These are phyloP conservation scores for Stegodyphus dumicola DNA, from an alignment of 1,140 invertebrate genomes.

Conservation along the genomic window DNA sequence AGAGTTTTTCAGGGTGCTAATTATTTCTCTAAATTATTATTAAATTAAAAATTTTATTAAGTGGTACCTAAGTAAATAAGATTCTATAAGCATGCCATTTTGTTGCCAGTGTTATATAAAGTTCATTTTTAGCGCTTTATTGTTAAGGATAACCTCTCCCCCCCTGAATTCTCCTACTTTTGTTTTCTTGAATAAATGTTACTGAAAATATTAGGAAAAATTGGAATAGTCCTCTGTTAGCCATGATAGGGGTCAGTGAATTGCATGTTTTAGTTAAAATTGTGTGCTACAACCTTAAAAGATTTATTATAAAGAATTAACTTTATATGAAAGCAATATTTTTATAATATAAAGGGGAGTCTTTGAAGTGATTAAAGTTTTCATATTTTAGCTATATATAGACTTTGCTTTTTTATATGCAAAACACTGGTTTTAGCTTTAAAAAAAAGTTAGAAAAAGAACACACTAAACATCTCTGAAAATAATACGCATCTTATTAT, in stretches of 20 bases:
- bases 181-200: not conserved
- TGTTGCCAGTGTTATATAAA: too few relatives aligned
- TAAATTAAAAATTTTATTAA: too few relatives aligned
- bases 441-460: not conserved
- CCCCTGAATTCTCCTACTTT: not conserved
- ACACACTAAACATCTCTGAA: not conserved
- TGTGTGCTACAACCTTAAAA: not conserved
- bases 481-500: not conserved
- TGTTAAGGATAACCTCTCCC: too few relatives aligned
- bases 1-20: too few relatives aligned
- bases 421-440: not conserved
- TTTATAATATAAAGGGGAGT: slow-evolving; percentile 3
- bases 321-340: slow-evolving; percentile 46
- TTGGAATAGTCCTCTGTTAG: not conserved
- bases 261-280: not conserved
- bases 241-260: not conserved
- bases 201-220: not conserved
- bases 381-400: slow-evolving; percentile 5
- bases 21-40: too few relatives aligned
- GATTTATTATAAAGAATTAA: not conserved
- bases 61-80: too few relatives aligned
- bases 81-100: too few relatives aligned
- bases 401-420: not conserved
- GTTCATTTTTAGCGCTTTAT: too few relatives aligned
- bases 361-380: slow-evolving; percentile 11